These are phyloP conservation scores for Hipparchia semele DNA, from an alignment of 2,888 invertebrate species.

Conservation along the genomic window DNA sequence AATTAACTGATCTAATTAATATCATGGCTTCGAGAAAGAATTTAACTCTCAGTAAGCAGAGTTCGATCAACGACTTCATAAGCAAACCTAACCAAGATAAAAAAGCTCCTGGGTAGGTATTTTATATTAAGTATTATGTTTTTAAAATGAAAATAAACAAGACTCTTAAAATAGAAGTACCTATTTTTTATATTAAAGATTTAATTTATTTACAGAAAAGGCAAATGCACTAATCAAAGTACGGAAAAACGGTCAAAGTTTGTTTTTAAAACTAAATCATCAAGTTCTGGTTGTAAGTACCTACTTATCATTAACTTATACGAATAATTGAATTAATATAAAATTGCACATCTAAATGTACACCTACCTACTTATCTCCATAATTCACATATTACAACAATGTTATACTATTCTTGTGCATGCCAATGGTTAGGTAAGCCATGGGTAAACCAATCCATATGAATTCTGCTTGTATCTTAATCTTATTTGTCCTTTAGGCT, in stretches of 20 bases:
- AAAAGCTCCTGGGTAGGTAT: constrained; percentile 11
- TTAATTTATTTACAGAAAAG: background rate
- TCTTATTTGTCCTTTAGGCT: too few relatives aligned
- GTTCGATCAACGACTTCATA: constrained; percentile 26
- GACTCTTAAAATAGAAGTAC: background rate
- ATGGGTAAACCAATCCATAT: too few relatives aligned
- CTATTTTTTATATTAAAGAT: background rate
- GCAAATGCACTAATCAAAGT: constrained; percentile 13
- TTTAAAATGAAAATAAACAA: too few relatives aligned
- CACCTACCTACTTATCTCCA: too few relatives aligned
- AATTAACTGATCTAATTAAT: background rate
- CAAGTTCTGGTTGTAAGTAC: constrained; percentile 30
- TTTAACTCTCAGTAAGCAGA: constrained; percentile 19
- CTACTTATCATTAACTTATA: background rate
- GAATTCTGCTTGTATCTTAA: too few relatives aligned
- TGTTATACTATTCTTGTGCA: too few relatives aligned
- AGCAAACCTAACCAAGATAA: constrained; percentile 19
- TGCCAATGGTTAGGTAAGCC: too few relatives aligned
- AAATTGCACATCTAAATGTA: background rate
- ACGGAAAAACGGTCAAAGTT: constrained; percentile 36
- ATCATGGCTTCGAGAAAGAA: constrained; percentile 24
- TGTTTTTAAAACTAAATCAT: constrained; percentile 38
- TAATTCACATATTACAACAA: too few relatives aligned
- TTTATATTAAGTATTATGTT: background rate
- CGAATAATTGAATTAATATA: too few relatives aligned